Evolutionary conservation across 2,888 invertebrate genomes (phyloP).

Genomic region (Amphiduros pacificus): DNA sequence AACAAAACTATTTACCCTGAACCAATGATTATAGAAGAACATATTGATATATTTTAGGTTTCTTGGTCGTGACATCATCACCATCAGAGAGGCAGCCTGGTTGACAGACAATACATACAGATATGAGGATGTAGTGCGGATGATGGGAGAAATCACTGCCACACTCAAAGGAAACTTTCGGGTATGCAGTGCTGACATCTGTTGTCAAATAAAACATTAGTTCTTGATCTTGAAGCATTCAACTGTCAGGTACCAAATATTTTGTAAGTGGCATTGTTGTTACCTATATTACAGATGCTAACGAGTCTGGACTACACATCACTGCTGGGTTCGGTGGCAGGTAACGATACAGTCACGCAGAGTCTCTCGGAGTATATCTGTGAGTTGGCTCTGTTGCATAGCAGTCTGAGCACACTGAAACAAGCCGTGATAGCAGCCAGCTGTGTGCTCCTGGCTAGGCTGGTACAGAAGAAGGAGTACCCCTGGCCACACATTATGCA

Average conservation of each 20-base stretch:
- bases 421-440: conserved; percentile 51
- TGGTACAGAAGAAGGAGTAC: conserved; percentile 33
- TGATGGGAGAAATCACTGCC: conserved; percentile 57
- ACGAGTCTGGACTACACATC: conserved; percentile 50
- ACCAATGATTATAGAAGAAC: too few relatives aligned
- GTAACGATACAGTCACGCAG: conserved; percentile 32
- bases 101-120: conserved; percentile 58
- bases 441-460: conserved; percentile 46
- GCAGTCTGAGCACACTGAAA: conserved; percentile 51
- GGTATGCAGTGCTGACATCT: too few relatives aligned
- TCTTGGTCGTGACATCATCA: conserved; percentile 53
- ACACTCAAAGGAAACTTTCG: conserved; percentile 48
- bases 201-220: too few relatives aligned
- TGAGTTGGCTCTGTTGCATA: conserved; percentile 51
- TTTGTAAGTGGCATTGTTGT: too few relatives aligned
- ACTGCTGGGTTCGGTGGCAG: conserved; percentile 39
- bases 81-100: conserved; percentile 57
- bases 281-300: conserved; percentile 30
- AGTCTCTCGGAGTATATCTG: conserved; percentile 50
- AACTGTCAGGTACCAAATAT: too few relatives aligned
- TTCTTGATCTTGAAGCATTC: too few relatives aligned
- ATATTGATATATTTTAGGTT: conserved; percentile 40
- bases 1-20: too few relatives aligned
- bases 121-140: conserved; percentile 56
- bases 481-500: conserved; percentile 47